Evolutionary conservation across 2,113 vertebrate species (phyloP).

Genomic region (Scytalopus superciliaris): DNA sequence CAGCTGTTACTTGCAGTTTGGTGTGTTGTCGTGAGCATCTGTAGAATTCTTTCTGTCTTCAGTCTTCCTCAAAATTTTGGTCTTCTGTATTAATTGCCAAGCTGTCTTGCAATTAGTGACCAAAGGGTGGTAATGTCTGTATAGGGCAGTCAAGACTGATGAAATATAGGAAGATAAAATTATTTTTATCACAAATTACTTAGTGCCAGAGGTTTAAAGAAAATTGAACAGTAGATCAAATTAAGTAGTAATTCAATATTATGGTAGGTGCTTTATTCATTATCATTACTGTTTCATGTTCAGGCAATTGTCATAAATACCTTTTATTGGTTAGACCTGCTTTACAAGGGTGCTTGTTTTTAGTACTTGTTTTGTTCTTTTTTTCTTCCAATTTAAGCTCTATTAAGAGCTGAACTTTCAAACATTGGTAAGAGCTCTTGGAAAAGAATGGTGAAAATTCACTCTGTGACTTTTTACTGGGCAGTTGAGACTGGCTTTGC

Average conservation of each 20-base stretch:
- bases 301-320: not conserved
- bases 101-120: not conserved
- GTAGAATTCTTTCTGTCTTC: not conserved
- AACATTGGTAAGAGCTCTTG: not conserved
- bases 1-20: not conserved
- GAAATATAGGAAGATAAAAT: constrained; percentile 1
- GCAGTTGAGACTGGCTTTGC: not conserved
- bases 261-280: not conserved
- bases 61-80: not conserved
- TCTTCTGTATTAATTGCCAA: not conserved
- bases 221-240: constrained; percentile 5
- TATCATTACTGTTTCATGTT: constrained; percentile 1
- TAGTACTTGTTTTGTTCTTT: not conserved
- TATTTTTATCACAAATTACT: constrained; percentile 16
- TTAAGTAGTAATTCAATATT: constrained; percentile 30
- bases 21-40: not conserved
- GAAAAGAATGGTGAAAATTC: not conserved
- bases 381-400: not conserved
- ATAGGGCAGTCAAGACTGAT: not conserved
- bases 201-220: not conserved
- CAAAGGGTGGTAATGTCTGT: not conserved
- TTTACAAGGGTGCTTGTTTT: not conserved
- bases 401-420: not conserved
- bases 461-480: not conserved
- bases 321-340: not conserved